A percentile compares a stretch with the other conserved stretches of the same genome.
These are phyloP conservation scores for Bombus cullumanus DNA, from an alignment of 1,140 invertebrate species.

Conservation along the genomic window DNA sequence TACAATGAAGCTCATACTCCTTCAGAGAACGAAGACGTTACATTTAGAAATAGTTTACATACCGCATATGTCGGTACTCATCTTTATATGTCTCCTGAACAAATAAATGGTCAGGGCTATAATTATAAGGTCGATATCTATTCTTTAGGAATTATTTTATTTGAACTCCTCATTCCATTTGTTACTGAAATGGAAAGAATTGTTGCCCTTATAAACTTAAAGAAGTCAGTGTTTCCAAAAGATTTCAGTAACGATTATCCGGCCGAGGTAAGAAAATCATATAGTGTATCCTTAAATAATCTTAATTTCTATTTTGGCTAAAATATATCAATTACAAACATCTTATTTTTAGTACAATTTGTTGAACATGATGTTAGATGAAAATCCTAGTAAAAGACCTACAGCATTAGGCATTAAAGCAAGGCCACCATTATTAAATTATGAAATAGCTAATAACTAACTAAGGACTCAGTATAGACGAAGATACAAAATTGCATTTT, in stretches of 20 bases:
- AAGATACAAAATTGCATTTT: slow-evolving; percentile 80
- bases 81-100: slow-evolving; percentile 99
- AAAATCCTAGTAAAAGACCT: slow-evolving; percentile 88
- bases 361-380: slow-evolving; percentile 90
- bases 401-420: slow-evolving; percentile 88
- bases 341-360: slow-evolving; percentile 86
- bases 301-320: background rate
- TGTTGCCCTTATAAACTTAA: slow-evolving; percentile 85
- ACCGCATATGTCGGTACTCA: slow-evolving; percentile 93
- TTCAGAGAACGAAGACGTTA: slow-evolving; percentile 60
- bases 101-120: slow-evolving; percentile 90
- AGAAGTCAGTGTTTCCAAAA: slow-evolving; percentile 87
- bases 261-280: slow-evolving; percentile 85
- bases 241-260: slow-evolving; percentile 87
- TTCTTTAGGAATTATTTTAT: slow-evolving; percentile 96
- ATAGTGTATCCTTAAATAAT: background rate
- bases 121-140: slow-evolving; percentile 98
- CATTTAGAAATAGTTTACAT: slow-evolving; percentile 78
- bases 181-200: slow-evolving; percentile 94
- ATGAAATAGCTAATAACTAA: slow-evolving; percentile 50
- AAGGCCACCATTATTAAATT: slow-evolving; percentile 79
- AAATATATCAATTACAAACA: slow-evolving; percentile 17
- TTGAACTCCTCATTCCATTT: slow-evolving; percentile 95
- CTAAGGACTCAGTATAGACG: slow-evolving; percentile 39
- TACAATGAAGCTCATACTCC: slow-evolving; percentile 80